A percentile compares a stretch with the other conserved stretches of the same genome.
phyloP scores from a whole-genome alignment of 2,113 vertebrate species.

The Myiozetetes cayanensis region DNA sequence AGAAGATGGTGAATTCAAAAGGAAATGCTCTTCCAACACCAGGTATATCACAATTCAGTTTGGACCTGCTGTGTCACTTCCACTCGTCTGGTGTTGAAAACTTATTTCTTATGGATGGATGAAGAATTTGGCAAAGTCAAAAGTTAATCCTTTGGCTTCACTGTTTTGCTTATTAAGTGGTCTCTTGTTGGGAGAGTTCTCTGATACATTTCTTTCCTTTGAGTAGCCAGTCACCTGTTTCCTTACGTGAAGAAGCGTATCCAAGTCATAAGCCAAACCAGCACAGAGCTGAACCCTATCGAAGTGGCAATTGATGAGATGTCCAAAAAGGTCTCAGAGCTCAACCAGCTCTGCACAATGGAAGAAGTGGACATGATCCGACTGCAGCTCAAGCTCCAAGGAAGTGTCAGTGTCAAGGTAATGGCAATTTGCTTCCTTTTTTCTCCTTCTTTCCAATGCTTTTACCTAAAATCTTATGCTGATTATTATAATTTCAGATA shows the following conservation, averaged over 20 bases:
- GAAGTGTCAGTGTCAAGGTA: conserved; percentile 95
- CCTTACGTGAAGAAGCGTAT: conserved; percentile 97
- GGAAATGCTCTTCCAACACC: neutral
- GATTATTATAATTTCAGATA: neutral
- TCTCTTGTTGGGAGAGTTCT: neutral
- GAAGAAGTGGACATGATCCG: conserved; percentile 98
- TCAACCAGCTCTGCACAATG: conserved; percentile 93
- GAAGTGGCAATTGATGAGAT: conserved; percentile 99
- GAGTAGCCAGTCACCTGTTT: conserved; percentile 88
- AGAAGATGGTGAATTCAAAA: neutral
- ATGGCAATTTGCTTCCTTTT: neutral
- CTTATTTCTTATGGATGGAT: neutral
- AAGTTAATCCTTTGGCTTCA: neutral
- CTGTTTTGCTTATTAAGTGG: neutral
- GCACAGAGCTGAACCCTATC: conserved; percentile 95
- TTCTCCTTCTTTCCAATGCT: too few species aligned
- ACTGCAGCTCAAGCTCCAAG: conserved; percentile 96
- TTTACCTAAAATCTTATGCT: neutral
- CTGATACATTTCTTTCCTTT: neutral
- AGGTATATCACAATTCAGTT: neutral
- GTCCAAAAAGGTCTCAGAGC: conserved; percentile 95
- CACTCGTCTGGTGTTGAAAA: neutral
- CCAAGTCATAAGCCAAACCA: conserved; percentile 92
- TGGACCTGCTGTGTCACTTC: neutral
- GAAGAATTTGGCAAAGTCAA: neutral